Evolutionary conservation across 2,888 invertebrate genomes (phyloP), one percentile per base, ranked within the genome.

Genomic region (Incurvaria masculella): DNA sequence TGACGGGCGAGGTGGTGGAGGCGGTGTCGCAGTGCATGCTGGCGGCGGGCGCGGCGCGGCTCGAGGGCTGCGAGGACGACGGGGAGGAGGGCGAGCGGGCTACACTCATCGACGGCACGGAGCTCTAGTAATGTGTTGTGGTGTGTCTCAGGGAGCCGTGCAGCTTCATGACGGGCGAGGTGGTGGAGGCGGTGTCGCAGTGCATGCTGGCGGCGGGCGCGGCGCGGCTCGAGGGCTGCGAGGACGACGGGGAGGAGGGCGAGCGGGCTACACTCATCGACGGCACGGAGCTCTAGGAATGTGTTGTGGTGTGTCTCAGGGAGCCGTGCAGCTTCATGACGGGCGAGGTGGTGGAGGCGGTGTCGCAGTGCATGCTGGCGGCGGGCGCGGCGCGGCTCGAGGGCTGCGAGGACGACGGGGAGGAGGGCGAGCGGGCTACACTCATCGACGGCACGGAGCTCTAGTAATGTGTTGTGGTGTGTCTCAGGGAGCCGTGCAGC

Each of bases 21-120:
- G 97, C 97, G 45, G 96, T 97, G 11, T 92, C 94, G 61, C 91
- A 94, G 64, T 97, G 98, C 68, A 81, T 99, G 65, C 78, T 98
- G 62, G 95, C 97, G n/a, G 91, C 95, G 61, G 93, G 94, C 4
- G 91, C 89, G 58, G 91, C 91, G 63, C 86, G 87, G 42, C 89
- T 91, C 59, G 80, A 90, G 62, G 86, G 88, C 83, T 23, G 26
- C 88, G 80, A 90, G 60, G 87, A 87, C 89, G 5, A 88, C 88
- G 59, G 87, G 88, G 63, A 87, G 85, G 23, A 88, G 88, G 59
- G 80, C 89, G 60, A 86, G 87, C n/a, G n/a, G n/a, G n/a, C n/a
- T n/a, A n/a, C n/a, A n/a, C n/a, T n/a, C n/a, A n/a, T n/a, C n/a
- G n/a, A n/a, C n/a, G n/a, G n/a, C n/a, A n/a, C n/a, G n/a, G n/a